Conservation (phyloP, 2,113 vertebrate species). For the Heterotilapia buettikoferi region DNA sequence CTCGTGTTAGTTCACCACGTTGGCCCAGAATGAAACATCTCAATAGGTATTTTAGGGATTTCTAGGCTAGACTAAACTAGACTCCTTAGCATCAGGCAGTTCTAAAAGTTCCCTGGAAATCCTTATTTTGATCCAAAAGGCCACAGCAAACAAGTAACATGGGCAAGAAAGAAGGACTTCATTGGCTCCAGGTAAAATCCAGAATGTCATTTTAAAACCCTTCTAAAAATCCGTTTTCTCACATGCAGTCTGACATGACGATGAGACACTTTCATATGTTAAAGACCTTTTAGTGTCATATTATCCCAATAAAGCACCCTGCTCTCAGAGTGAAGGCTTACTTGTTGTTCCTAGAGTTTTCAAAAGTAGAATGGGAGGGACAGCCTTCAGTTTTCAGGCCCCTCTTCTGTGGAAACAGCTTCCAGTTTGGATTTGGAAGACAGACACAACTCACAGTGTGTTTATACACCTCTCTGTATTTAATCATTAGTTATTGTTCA, state of each 20-base stretch:
- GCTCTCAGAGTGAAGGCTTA: not conserved
- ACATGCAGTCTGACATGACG: not conserved
- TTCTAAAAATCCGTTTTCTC: not conserved
- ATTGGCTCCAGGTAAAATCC: not conserved
- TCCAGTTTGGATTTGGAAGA: rapidly evolving
- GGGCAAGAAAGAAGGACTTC: not conserved
- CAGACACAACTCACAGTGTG: rapidly evolving
- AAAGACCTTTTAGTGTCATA: not conserved
- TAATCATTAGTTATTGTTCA: not conserved
- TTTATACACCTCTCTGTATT: not conserved
- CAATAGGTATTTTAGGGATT: not conserved
- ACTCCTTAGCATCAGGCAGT: not conserved
- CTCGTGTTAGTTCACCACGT: not conserved
- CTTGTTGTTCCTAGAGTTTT: not conserved
- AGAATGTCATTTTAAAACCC: not conserved
- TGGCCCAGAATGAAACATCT: not conserved
- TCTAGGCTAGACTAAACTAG: not conserved
- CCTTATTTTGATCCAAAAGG: rapidly evolving
- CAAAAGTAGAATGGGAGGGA: rapidly evolving
- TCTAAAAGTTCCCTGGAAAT: not conserved
- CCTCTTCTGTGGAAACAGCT: rapidly evolving
- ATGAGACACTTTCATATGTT: not conserved
- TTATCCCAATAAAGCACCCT: not conserved
- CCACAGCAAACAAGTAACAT: not conserved
- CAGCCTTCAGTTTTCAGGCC: rapidly evolving